Evolutionary conservation across 2,113 vertebrate genomes (phyloP), one percentile per base, ranked within the genome.

Genomic region (Crotophaga sulcirostris): DNA sequence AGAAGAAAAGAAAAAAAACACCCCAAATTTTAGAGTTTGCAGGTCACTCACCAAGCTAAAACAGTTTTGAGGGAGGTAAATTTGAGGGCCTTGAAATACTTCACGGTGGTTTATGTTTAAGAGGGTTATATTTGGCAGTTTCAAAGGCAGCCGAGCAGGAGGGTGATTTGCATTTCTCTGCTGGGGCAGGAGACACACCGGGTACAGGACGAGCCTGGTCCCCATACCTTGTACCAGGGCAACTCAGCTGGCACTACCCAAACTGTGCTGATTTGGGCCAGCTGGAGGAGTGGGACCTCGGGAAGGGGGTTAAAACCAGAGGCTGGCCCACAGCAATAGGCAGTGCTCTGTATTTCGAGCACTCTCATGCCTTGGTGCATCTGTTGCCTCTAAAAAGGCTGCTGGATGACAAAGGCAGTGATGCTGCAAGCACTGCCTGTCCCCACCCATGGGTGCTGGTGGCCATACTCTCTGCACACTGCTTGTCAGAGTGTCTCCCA

Each of bases 81-180:
- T 76, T 29, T 73, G 74, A 28, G 20, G 56, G 5, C 34, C 76
- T 77, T 33, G 16, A 94, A 82, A 63, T 63, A 59, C n/a, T 59
- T 59, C 9, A 8, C 0, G 0, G 70, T 54, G 64, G 38, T 84
- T 91, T 64, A 4, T 66, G 49, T 88, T 91, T 78, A 29, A 62
- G 60, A 66, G 80, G 28, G 29, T 73, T 96, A 79, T 85, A 62
- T 89, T 85, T 95, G 74, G 67, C 73, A 55, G 52, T 90, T 96
- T 89, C 90, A 82, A 76, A 90, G 58, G 87, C 82, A 75, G 26
- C 45, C 0, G 0, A 54, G 60, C 74, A 19, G 24, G 52, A n/a
- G 29, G 33, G 3, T 70, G 59, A 93, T 94, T 97, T 96, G 90
- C 94, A 93, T 96, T 89, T 91, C 49, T 59, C 52, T 68, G 34